These are phyloP conservation scores for Ailuropoda melanoleuca DNA, from an alignment of 2,113 vertebrate genomes.

Conservation along the genomic window DNA sequence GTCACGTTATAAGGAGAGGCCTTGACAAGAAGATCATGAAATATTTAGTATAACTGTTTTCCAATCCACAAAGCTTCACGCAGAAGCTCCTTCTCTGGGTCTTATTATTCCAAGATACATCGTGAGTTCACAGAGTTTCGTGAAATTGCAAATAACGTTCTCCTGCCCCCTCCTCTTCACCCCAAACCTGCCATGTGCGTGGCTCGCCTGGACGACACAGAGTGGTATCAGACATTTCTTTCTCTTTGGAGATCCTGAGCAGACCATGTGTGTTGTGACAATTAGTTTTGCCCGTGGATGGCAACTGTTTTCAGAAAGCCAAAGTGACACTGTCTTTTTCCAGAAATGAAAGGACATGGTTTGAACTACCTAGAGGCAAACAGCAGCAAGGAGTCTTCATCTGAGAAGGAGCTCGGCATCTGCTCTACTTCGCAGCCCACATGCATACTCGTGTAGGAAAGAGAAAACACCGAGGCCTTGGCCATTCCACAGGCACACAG, in stretches of 20 bases:
- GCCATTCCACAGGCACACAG: accelerated
- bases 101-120: conserved; percentile 43
- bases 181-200: background rate
- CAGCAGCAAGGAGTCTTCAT: background rate
- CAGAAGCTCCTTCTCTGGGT: conserved; percentile 67
- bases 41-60: conserved; percentile 79
- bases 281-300: conserved; percentile 37
- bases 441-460: background rate
- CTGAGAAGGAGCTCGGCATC: background rate
- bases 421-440: background rate
- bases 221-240: background rate
- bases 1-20: conserved; percentile 69
- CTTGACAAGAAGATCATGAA: conserved; percentile 79
- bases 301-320: conserved; percentile 29
- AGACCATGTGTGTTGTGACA: background rate
- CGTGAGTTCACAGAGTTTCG: conserved; percentile 54
- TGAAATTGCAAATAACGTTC: conserved; percentile 46
- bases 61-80: conserved; percentile 75
- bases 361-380: background rate
- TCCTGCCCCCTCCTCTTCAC: conserved; percentile 23
- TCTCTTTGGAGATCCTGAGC: conserved; percentile 20
- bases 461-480: accelerated
- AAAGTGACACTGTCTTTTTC: background rate
- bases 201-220: background rate
- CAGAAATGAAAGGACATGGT: background rate